phyloP scores from a whole-genome alignment of 1,140 invertebrate species.

The Ephestia elutella region DNA sequence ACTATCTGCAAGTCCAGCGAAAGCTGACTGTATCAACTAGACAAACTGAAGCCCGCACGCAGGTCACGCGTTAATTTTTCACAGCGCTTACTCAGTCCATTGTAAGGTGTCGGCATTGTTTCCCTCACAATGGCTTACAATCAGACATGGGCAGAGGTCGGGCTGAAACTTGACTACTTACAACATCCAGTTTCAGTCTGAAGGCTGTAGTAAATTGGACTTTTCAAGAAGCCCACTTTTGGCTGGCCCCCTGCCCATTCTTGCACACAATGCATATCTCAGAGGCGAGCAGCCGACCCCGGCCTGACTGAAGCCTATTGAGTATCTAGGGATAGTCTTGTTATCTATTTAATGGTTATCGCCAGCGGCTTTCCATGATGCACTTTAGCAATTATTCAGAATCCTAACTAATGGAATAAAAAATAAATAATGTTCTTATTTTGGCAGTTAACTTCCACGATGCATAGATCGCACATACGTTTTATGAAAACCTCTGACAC shows the following conservation, averaged over 20 bases:
- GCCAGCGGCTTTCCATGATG: not conserved
- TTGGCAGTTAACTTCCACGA: no score
- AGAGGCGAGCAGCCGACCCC: not conserved
- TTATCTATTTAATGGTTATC: not conserved
- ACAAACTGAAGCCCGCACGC: not conserved
- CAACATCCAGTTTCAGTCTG: no score
- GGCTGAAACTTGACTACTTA: no score
- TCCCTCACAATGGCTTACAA: constrained; percentile 2
- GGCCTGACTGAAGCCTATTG: not conserved
- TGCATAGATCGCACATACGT: no score
- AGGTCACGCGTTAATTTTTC: constrained; percentile 8
- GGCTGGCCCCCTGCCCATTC: no score
- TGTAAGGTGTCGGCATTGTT: not conserved
- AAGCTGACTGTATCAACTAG: not conserved
- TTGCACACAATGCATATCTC: not conserved
- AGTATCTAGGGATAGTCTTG: not conserved
- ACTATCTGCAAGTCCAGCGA: no score
- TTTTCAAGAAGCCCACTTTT: not conserved
- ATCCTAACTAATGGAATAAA: not conserved
- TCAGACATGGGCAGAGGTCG: not conserved
- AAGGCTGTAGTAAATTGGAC: no score
- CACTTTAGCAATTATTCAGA: not conserved
- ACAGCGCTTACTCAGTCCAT: not conserved
- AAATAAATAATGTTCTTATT: not conserved
- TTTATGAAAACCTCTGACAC: no score